A percentile compares a stretch with the other conserved stretches of the same genome.
Evolutionary conservation across 1,140 invertebrate species (phyloP).

Genomic region (Drosophila pseudoananassae): DNA sequence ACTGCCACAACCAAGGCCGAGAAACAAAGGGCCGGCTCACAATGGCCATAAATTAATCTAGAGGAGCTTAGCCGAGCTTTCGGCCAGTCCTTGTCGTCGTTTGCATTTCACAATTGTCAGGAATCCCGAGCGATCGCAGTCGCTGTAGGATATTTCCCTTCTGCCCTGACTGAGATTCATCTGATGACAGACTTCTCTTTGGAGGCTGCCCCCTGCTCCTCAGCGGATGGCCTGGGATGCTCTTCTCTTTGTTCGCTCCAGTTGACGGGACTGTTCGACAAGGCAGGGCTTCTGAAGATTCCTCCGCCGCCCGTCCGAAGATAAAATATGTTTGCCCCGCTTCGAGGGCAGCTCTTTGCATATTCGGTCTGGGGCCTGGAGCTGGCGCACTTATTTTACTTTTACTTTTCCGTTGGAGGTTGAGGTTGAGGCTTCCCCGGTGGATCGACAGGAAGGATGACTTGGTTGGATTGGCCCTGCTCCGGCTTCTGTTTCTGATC

Average conservation of each 20-base stretch:
- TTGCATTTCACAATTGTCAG: conserved; percentile 60
- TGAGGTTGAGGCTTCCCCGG: conserved; percentile 29
- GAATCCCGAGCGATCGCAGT: conserved; percentile 28
- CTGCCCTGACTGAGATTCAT: conserved; percentile 47
- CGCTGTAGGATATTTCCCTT: conserved; percentile 46
- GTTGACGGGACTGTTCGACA: conserved; percentile 53
- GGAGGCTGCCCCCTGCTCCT: not conserved
- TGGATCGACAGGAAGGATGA: conserved; percentile 20
- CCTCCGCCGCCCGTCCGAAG: conserved; percentile 70
- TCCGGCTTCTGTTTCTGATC: conserved; percentile 39
- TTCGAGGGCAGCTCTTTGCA: conserved; percentile 41
- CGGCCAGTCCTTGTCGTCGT: conserved; percentile 45
- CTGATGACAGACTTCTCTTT: conserved; percentile 43
- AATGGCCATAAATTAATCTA: conserved; percentile 76
- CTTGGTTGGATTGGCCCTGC: conserved; percentile 24
- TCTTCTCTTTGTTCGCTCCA: conserved; percentile 35
- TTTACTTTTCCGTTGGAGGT: conserved; percentile 66
- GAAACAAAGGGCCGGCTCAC: conserved; percentile 36
- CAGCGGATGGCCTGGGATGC: conserved; percentile 3
- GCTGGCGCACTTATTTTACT: conserved; percentile 66
- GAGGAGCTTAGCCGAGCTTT: conserved; percentile 23
- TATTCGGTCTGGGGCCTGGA: conserved; percentile 19
- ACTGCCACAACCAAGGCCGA: conserved; percentile 66
- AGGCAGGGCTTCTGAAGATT: conserved; percentile 62
- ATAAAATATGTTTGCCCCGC: conserved; percentile 72